Evolutionary conservation across 1,140 invertebrate genomes (phyloP).

Genomic region (Zaprionus vittiger): DNA sequence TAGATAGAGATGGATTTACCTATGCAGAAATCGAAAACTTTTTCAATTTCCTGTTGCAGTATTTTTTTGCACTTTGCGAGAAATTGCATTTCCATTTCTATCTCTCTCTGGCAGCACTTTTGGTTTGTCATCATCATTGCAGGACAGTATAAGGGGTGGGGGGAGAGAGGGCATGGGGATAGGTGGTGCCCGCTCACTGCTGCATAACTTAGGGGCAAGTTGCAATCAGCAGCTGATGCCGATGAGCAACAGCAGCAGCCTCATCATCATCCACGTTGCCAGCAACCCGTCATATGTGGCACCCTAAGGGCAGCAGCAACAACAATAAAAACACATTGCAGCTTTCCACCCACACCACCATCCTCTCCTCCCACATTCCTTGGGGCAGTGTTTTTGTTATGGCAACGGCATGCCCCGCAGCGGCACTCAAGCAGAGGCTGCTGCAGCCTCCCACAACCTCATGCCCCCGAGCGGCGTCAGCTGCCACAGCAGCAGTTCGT

Average conservation of each 20-base stretch:
- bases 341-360: background rate
- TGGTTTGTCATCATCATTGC: conserved; percentile 26
- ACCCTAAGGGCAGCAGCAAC: conserved; percentile 25
- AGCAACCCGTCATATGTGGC: conserved; percentile 40
- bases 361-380: background rate
- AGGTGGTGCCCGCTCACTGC: background rate
- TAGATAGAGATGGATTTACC: background rate
- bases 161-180: too few relatives aligned
- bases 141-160: background rate
- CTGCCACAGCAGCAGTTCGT: conserved; percentile 36
- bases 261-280: conserved; percentile 15
- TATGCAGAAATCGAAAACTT: conserved; percentile 9
- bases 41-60: conserved; percentile 8
- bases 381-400: conserved; percentile 49
- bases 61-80: background rate
- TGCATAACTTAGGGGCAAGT: conserved; percentile 37
- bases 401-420: conserved; percentile 48
- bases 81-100: conserved; percentile 12
- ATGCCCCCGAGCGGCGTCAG: conserved; percentile 58
- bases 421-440: conserved; percentile 58
- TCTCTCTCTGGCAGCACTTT: background rate
- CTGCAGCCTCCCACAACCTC: conserved; percentile 14
- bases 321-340: conserved; percentile 48
- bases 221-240: conserved; percentile 24
- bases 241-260: background rate